Evolutionary conservation across 2,113 vertebrate species (phyloP), one percentile per base, ranked within the genome.

Genomic region (Leptocoma aspasia): DNA sequence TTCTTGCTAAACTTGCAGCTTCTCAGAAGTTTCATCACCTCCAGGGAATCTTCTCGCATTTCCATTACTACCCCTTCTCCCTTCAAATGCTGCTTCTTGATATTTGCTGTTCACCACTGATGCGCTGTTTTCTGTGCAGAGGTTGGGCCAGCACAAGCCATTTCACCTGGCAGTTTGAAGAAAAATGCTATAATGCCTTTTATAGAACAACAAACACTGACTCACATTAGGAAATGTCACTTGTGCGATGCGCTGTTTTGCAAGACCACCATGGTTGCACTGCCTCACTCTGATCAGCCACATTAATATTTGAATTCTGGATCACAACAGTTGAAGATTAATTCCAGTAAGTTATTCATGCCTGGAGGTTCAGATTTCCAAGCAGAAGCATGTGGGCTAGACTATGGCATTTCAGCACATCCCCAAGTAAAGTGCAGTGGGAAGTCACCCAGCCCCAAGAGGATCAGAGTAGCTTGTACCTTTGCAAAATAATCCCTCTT

Each of bases 301-400:
- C 86, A 77, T 84, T 76, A 87, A 79, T 92, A 79, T 75, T 76
- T 91, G 89, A 95, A 91, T 89, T 79, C 69, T 42, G 77, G 49
- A 82, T 89, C 69, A 84, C 91, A 95, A 88, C 45, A 68, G 52
- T 18, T 79, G 37, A 91, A 92, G 89, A 96, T 91, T 91, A 96
- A 91, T 95, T 95, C 75, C 87, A 63, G 65, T 47, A 89, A 96
- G 86, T 94, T 94, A 89, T 85, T 89, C 84, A 69, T 0, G 37
- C 77, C 91, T 65, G 45, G 42, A 92, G 82, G 84, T 73, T 94
- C 78, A 72, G 23, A 85, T 85, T 92, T 79, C 66, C 80, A 96
- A 84, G 89, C 23, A 94, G 77, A 95, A 87, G 13, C 33, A 77
- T 73, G 79, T 82, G 61, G 77, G 60, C 60, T 64, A 84, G 27